Percentiles rank a stretch among this genome's conserved stretches.
These are phyloP conservation scores for Taurulus bubalis DNA, from an alignment of 2,113 vertebrate species.

Conservation along the genomic window DNA sequence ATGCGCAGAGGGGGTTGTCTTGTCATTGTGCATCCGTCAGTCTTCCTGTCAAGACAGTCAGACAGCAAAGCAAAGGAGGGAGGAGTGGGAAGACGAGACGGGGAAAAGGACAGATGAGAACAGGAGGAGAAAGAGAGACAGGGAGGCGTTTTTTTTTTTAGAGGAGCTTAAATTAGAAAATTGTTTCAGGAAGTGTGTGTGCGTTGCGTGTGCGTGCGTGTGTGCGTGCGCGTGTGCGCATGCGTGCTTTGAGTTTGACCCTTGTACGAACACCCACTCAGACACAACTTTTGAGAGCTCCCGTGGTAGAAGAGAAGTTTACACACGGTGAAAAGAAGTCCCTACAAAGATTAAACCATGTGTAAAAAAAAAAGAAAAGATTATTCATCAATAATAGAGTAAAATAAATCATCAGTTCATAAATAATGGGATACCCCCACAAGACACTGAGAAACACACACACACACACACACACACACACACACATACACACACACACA, in stretches of 20 bases:
- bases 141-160: conserved; percentile 2
- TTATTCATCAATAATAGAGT: neutral
- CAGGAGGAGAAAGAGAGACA: conserved; percentile 31
- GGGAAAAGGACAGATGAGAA: conserved; percentile 47
- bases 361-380: neutral
- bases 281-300: neutral
- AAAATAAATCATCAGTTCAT: conserved; percentile 15
- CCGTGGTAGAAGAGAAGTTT: neutral
- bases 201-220: too few species aligned
- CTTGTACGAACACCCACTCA: neutral
- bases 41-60: conserved; percentile 60
- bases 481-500: conserved; percentile 26
- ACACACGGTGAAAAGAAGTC: neutral
- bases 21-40: conserved; percentile 69
- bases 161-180: conserved; percentile 46
- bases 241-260: conserved; percentile 24
- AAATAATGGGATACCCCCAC: conserved; percentile 36
- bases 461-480: conserved; percentile 10
- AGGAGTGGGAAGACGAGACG: conserved; percentile 45
- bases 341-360: neutral
- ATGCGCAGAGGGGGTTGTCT: conserved; percentile 54
- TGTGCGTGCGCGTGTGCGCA: neutral
- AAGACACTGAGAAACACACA: conserved; percentile 5
- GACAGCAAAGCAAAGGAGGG: conserved; percentile 47
- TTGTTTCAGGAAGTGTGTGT: conserved; percentile 33